These are phyloP conservation scores for Caenorhabditis panamensis DNA, from an alignment of 2,888 invertebrate species.

Conservation along the genomic window DNA sequence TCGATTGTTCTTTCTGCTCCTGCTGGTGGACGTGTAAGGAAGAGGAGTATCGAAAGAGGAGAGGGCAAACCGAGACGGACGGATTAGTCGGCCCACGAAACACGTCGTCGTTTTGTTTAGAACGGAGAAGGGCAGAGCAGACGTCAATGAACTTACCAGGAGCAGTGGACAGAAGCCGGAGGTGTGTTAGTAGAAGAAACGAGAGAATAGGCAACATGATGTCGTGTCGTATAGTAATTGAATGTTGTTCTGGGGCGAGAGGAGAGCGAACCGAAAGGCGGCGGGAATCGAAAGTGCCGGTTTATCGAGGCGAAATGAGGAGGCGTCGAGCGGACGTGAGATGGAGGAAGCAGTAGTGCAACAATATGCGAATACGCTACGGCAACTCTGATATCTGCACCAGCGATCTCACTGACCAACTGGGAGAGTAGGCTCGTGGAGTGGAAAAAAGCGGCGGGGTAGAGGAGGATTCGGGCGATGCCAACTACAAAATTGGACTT, in stretches of 20 bases:
- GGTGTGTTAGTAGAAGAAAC: slow-evolving; percentile 43
- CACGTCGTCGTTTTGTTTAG: slow-evolving; percentile 37
- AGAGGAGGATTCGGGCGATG: slow-evolving; percentile 27
- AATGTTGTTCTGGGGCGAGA: slow-evolving; percentile 29
- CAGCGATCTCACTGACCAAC: slow-evolving; percentile 32
- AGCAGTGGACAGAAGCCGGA: slow-evolving; percentile 25
- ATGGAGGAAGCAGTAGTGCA: slow-evolving; percentile 29
- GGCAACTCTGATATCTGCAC: slow-evolving; percentile 45
- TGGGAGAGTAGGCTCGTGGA: slow-evolving; percentile 14
- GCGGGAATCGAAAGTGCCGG: slow-evolving; percentile 56
- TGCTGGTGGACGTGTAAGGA: slow-evolving; percentile 23
- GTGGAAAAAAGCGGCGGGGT: slow-evolving; percentile 24
- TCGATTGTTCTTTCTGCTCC: slow-evolving; percentile 35
- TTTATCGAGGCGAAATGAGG: slow-evolving; percentile 51
- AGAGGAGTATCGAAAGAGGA: slow-evolving; percentile 20
- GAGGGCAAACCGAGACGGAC: slow-evolving; percentile 17
- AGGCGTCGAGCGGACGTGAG: slow-evolving; percentile 3
- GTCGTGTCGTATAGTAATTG: slow-evolving; percentile 45
- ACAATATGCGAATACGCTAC: slow-evolving; percentile 35
- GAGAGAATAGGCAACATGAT: slow-evolving; percentile 53
- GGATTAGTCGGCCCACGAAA: slow-evolving; percentile 40
- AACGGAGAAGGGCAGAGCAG: slow-evolving; percentile 8
- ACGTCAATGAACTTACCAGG: slow-evolving; percentile 20
- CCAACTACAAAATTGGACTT: slow-evolving; percentile 59
- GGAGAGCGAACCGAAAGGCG: slow-evolving; percentile 22